phyloP scores from a whole-genome alignment of 1,140 invertebrate genomes.

The Drosophila asahinai region DNA sequence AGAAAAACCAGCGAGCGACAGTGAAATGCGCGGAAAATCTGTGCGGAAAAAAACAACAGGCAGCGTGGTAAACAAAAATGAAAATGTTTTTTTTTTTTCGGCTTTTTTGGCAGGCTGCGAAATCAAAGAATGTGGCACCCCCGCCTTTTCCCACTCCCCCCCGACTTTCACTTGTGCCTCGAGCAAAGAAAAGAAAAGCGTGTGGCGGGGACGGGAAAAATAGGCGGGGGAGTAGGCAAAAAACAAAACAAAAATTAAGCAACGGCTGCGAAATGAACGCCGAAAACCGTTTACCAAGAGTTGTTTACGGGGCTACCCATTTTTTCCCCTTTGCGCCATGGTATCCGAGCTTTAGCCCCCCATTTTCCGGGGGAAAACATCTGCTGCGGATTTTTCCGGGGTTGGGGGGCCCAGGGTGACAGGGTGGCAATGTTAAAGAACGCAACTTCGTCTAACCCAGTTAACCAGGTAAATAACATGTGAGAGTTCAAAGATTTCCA shows the following conservation, averaged over 20 bases:
- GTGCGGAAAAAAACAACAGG: conserved; percentile 49
- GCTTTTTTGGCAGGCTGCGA: conserved; percentile 33
- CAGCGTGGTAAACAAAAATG: conserved; percentile 29
- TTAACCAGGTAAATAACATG: conserved; percentile 56
- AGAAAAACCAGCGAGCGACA: conserved; percentile 41
- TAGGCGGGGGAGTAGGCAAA: conserved; percentile 21
- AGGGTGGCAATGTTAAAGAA: conserved; percentile 33
- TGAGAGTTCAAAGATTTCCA: conserved; percentile 54
- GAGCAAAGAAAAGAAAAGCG: conserved; percentile 47
- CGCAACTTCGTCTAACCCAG: conserved; percentile 49
- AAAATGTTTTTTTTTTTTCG: conserved; percentile 25
- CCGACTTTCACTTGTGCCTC: conserved; percentile 73
- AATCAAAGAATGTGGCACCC: conserved; percentile 57
- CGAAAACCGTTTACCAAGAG: conserved; percentile 77
- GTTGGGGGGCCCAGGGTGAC: not conserved
- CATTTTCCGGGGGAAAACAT: conserved; percentile 11
- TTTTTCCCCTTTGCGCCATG: conserved; percentile 10
- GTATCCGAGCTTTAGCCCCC: not conserved
- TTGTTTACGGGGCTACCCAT: conserved; percentile 74
- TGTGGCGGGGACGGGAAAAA: not conserved
- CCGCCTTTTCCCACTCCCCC: not conserved
- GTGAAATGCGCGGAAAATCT: conserved; percentile 76
- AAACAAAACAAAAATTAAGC: conserved; percentile 68
- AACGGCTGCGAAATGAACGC: conserved; percentile 79
- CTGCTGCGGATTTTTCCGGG: conserved; percentile 27